Evolutionary conservation across 64 coral and sea anemone species (phyloP), one percentile per base, ranked within the genome.

Genomic region (Anthopleura sola): DNA sequence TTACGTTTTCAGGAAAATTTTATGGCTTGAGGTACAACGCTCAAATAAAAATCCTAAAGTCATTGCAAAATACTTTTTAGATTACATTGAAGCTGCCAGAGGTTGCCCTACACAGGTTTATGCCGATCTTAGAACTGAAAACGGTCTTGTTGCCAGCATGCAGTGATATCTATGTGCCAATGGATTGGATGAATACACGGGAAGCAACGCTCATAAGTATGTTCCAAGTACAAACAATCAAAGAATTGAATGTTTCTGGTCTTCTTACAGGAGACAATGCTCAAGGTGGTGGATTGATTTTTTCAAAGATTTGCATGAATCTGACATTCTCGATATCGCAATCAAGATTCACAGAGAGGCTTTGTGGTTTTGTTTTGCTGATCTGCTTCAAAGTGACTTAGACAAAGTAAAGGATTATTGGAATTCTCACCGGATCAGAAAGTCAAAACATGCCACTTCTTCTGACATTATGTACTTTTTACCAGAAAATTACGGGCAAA

Each of bases 231-330:
- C 75, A 37, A 86, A 71, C 26, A 92, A 92, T 74, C 90, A 92
- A 92, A 87, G 90, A 83, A 92, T 92, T 71, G 85, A 87, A 87
- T 68, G 85, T 28, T 87, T 84, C 34, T 91, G 90, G 84, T 90
- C 85, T 75, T 81, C 21, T 58, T 86, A 66, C 56, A 83, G 78
- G 60, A 87, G 55, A 75, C 50, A 87, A 51, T 60, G 85, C 20
- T 37, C 84, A 68, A 86, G 90, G 32, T 92, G 85, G 85, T 83
- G 85, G 66, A 88, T 87, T 57, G 79, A 84, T 87, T 92, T 92
- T 64, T 92, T 92, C 81, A 50, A 76, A 21, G 84, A 92, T 57
- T 57, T 87, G 28, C 60, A 87, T 24, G 36, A 92, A 83, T 87
- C 68, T 20, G 83, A 85, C 48, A 78, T 78, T 20, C 29, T 90